Evolutionary conservation across 2,888 invertebrate genomes (phyloP), one percentile per base, ranked within the genome.

Genomic region (Perizoma affinitatum): DNA sequence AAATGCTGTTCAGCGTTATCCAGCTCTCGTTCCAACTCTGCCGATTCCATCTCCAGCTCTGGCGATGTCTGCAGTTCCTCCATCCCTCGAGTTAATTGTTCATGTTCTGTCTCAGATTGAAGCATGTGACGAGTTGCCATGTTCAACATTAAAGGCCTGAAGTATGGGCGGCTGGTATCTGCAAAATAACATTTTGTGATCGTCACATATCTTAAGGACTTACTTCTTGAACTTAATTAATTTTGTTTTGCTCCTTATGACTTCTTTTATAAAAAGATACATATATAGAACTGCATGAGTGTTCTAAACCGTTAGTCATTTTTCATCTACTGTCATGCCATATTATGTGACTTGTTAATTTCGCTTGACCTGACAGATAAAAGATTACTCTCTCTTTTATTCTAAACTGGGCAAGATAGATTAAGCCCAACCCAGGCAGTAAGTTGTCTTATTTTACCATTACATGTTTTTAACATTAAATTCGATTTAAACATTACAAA

Each of bases 51-150:
- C 59, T 90, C 91, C 38, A 87, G 71, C 41, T 82, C 83, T 0
- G 90, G 90, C 1, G 91, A 91, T 0, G 74, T 68, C 60, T 88
- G 85, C 55, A 90, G 70, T 63, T 92, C 91, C 51, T 90, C 88
- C 9, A 85, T 72, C 6, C 80, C 85, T 5, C 75, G 74, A 1
- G 81, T 78, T 0, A 75, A 73, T 0, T 73, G 73, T 22, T 82
- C 82, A 1, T 74, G 42, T 44, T 44, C 68, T 40, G 81, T 77
- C 8, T 61, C 54, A 0, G 78, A 65, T 35, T 77, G 79, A 11
- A 81, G 64, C 6, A 73, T 69, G 59, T 82, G 76, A 8, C 79
- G 83, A 2, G 81, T 75, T 36, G 90, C 87, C 83, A 90, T 83
- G 66, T 84, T 88, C 44, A 91, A 65, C 4, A 86, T 76, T 6